Base-by-base conservation (phyloP, 2,113 vertebrate species). In the Oophaga pumilio region DNA sequence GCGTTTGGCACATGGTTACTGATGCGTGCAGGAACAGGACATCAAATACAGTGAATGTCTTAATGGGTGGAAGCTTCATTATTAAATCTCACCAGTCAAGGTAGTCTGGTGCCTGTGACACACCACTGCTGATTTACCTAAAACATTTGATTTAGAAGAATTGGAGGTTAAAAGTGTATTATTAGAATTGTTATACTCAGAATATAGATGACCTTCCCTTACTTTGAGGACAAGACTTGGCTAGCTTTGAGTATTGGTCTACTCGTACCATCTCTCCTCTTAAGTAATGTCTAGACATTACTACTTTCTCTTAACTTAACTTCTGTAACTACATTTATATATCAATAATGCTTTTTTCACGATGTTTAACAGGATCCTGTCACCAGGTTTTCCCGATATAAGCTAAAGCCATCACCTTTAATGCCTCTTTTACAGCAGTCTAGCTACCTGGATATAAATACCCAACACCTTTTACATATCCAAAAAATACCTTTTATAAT, bases 1-100 rank as follows among this genome's bases (percentile, higher is more conserved):
- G 90, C 84, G 64, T 87, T 87, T 92, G 91, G 82, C 85, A 73
- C 87, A 88, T 85, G 84, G 85, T 91, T 87, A 90, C 88, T 91
- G 88, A 89, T 91, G 85, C 81, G 74, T 89, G 90, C 86, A 90
- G 71, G 24, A 91, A 64, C 76, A 85, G 33, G 28, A 59, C 89
- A 87, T 88, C 87, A 88, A 91, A 13, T 91, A 80, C 76, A 86
- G 76, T 69, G 87, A 84, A 89, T 89, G 6, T 87, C 83, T 91
- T 89, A 91, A 89, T 88, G 81, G 89, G 73, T 89, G 85, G 89
- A 90, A 88, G 89, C 53, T 90, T 78, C 56, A 90, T 91, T 90
- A 64, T 88, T 64, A 69, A 83, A 69, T 17, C 14, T 8, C 81
- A 69, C 17, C 2, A 24, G 62, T 53, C 64, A 69, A 66, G 24